A percentile compares a stretch with the other conserved stretches of the same genome.
Conservation (phyloP, 2,888 invertebrate genomes). For the Tenthredo amoena region DNA sequence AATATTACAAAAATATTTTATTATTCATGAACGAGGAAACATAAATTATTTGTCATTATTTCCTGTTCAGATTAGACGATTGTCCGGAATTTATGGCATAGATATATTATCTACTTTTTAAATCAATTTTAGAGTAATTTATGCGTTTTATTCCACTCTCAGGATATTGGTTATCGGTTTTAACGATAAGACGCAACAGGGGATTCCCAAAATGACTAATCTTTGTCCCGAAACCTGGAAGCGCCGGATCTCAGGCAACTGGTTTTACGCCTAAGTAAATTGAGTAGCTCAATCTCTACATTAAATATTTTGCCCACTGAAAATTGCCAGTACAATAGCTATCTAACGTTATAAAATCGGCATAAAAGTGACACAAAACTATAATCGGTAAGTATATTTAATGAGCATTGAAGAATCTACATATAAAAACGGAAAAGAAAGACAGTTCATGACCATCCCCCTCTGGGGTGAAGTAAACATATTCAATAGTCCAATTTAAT, state of each 20-base stretch:
- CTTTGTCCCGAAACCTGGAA: background rate
- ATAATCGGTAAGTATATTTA: background rate
- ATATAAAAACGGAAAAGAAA: background rate
- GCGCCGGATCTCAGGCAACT: constrained; percentile 9
- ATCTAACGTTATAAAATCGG: background rate
- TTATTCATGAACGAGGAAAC: background rate
- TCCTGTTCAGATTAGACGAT: background rate
- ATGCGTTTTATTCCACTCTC: background rate
- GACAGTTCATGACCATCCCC: too few species aligned
- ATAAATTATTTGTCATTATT: background rate
- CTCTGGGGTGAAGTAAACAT: too few species aligned
- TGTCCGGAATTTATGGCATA: background rate
- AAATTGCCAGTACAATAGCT: background rate
- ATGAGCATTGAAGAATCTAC: background rate
- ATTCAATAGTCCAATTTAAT: background rate
- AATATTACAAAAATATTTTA: background rate
- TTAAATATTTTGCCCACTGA: background rate
- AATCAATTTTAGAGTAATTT: too few species aligned
- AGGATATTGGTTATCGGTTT: background rate
- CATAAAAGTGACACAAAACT: background rate
- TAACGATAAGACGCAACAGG: too few species aligned
- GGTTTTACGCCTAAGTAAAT: background rate
- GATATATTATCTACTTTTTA: too few species aligned
- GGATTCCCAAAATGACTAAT: background rate
- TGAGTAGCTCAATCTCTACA: background rate